Conservation (phyloP, 2,113 vertebrate species). For the Eulacestoma nigropectus region DNA sequence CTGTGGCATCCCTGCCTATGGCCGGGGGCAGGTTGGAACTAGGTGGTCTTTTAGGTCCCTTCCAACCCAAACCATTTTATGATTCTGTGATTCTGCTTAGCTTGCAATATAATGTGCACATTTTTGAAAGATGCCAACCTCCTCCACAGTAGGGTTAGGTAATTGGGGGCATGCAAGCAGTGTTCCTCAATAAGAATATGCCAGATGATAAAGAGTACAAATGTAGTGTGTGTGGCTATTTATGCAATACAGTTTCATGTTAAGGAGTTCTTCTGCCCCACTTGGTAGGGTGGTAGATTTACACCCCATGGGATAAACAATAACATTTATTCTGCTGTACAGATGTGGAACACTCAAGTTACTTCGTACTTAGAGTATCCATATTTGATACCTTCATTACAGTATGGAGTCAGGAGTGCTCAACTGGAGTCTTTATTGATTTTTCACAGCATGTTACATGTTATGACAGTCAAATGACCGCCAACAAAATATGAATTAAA, state of each 20-base stretch:
- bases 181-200: background rate
- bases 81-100: background rate
- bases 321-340: background rate
- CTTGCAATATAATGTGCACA: background rate
- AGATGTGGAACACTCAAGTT: background rate
- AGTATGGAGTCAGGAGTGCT: background rate
- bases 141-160: background rate
- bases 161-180: background rate
- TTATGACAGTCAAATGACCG: background rate
- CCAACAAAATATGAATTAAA: background rate
- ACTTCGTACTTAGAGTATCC: background rate
- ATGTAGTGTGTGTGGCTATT: background rate
- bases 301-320: background rate
- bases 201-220: background rate
- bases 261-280: background rate
- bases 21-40: fast-evolving
- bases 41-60: background rate
- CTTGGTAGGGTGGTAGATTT: background rate
- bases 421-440: background rate
- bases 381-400: background rate
- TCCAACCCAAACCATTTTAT: background rate
- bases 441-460: background rate
- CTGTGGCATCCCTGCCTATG: background rate
- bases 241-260: background rate
- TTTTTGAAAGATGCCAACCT: background rate